A percentile compares a stretch with the other conserved stretches of the same genome.
phyloP scores from a whole-genome alignment of 2,888 invertebrate species.

The Rugalucina vietnamica region DNA sequence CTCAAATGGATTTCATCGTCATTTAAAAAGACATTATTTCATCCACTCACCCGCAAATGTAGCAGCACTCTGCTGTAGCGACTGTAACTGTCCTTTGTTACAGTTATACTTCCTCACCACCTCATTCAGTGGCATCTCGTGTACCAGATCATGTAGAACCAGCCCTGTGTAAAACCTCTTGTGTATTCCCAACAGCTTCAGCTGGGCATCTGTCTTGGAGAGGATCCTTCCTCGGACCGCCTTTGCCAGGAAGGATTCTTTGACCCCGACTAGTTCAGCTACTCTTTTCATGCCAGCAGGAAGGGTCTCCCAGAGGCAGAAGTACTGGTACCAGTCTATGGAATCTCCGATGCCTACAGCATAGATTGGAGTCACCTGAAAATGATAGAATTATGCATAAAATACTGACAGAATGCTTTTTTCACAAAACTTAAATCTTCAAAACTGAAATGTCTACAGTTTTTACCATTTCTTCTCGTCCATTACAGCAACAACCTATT shows the following conservation, averaged over 20 bases:
- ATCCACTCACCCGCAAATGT: conserved; percentile 93
- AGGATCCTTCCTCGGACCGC: conserved; percentile 85
- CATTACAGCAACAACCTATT: too few relatives aligned
- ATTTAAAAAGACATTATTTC: too few relatives aligned
- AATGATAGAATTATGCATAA: too few relatives aligned
- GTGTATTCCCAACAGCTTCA: conserved; percentile 77
- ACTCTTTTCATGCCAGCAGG: conserved; percentile 92
- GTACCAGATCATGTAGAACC: conserved; percentile 95
- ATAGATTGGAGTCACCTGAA: conserved; percentile 93
- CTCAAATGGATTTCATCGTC: too few relatives aligned
- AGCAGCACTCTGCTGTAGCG: conserved; percentile 96
- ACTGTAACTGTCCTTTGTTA: conserved; percentile 95
- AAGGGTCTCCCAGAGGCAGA: conserved; percentile 93
- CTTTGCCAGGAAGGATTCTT: conserved; percentile 90
- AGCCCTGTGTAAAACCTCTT: conserved; percentile 88
- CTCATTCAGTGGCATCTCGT: conserved; percentile 90
- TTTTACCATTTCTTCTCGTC: too few relatives aligned
- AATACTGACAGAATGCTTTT: too few relatives aligned
- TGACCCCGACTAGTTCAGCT: conserved; percentile 93
- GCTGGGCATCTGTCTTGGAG: conserved; percentile 71
- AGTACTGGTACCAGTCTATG: conserved; percentile 88
- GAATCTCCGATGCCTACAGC: conserved; percentile 90
- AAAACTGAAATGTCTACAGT: too few relatives aligned
- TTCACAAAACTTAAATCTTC: too few relatives aligned
- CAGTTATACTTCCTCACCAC: conserved; percentile 95